Percentiles rank a stretch among this genome's conserved stretches.
phyloP scores from a whole-genome alignment of 2,113 vertebrate genomes.

The Oceanodroma tethys region DNA sequence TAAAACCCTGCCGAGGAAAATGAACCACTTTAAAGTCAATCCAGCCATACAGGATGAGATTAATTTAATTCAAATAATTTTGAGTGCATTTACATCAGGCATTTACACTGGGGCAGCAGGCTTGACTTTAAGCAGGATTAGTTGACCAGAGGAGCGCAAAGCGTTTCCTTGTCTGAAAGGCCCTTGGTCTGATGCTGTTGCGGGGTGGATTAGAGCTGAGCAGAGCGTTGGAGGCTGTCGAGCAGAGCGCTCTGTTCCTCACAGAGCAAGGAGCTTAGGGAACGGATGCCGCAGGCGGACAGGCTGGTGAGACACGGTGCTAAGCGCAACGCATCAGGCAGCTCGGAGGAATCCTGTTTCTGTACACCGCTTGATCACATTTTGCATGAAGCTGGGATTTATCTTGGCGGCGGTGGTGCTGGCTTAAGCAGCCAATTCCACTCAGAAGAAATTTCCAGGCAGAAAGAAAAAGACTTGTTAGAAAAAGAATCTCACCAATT shows the following conservation, averaged over 20 bases:
- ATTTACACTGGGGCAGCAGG: neutral
- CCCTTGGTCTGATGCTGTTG: slow-evolving; percentile 5
- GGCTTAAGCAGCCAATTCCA: neutral
- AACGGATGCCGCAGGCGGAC: neutral
- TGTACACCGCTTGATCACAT: neutral
- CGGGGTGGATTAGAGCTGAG: neutral
- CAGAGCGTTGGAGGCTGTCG: neutral
- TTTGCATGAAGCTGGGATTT: slow-evolving; percentile 34
- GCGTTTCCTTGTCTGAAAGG: neutral
- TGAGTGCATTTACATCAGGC: neutral
- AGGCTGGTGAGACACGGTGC: neutral
- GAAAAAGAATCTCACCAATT: neutral
- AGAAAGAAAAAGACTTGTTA: neutral
- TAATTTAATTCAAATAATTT: slow-evolving; percentile 40
- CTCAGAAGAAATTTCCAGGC: neutral
- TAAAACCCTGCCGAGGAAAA: neutral
- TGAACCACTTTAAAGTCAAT: slow-evolving; percentile 16
- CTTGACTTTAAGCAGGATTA: slow-evolving; percentile 53
- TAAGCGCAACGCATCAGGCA: slow-evolving; percentile 9
- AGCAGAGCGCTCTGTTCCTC: neutral
- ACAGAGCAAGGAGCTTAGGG: neutral
- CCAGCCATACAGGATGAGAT: neutral
- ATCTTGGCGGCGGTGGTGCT: neutral
- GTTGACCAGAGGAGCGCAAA: neutral
- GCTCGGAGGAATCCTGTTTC: slow-evolving; percentile 27